A percentile compares a stretch with the other conserved stretches of the same genome.
phyloP scores from a whole-genome alignment of 2,888 invertebrate genomes.

The Thera obeliscata region DNA sequence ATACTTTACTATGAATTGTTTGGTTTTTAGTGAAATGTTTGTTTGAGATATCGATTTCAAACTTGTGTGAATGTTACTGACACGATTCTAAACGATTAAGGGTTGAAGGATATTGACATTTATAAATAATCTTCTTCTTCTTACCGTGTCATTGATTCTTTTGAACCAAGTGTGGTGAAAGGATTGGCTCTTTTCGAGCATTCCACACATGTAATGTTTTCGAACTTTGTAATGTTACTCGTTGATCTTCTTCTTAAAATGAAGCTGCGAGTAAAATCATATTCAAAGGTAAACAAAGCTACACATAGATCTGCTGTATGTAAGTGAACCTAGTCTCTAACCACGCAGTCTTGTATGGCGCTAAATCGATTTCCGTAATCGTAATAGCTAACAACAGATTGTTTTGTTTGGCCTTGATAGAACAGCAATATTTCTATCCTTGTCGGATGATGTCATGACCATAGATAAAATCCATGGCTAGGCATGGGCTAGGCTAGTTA shows the following conservation, averaged over 20 bases:
- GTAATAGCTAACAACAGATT: slow-evolving; percentile 19
- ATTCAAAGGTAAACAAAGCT: slow-evolving; percentile 64
- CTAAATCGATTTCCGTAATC: slow-evolving; percentile 12
- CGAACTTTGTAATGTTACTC: too few relatives aligned
- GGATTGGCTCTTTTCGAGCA: too few relatives aligned
- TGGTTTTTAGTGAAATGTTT: slow-evolving; percentile 59
- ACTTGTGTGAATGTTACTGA: too few relatives aligned
- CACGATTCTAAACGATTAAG: too few relatives aligned
- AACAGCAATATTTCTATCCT: slow-evolving; percentile 48
- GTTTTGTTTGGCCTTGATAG: slow-evolving; percentile 53
- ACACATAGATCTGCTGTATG: slow-evolving; percentile 2
- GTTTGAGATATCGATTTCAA: slow-evolving; percentile 36
- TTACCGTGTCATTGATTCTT: too few relatives aligned
- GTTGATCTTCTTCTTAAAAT: slow-evolving; percentile 43
- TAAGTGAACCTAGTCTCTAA: slow-evolving; percentile 34
- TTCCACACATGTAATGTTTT: too few relatives aligned
- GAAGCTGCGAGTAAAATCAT: slow-evolving; percentile 69
- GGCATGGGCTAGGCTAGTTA: too few relatives aligned
- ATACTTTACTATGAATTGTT: slow-evolving; percentile 72
- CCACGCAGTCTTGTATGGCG: slow-evolving; percentile 34
- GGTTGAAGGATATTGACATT: too few relatives aligned
- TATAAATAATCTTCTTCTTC: too few relatives aligned
- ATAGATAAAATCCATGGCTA: slow-evolving; percentile 27
- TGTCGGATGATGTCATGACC: slow-evolving; percentile 58
- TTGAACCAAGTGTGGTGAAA: too few relatives aligned